Percentiles rank a stretch among this genome's conserved stretches.
Evolutionary conservation across 2,113 vertebrate genomes (phyloP).

Genomic region (Numenius arquata): DNA sequence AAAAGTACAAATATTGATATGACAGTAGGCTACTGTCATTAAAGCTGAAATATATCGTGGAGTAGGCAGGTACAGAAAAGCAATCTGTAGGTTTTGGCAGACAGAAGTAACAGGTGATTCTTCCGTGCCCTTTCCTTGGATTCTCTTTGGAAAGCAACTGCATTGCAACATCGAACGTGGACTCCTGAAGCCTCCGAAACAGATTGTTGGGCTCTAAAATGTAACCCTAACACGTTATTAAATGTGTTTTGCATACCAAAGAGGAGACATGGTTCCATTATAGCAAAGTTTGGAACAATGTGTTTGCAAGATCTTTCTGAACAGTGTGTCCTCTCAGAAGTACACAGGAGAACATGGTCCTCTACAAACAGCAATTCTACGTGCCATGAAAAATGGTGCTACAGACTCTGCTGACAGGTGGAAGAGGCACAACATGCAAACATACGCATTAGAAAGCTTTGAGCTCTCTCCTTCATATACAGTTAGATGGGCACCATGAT

Average conservation of each 20-base stretch:
- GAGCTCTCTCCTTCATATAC: neutral
- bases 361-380: neutral
- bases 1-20: neutral
- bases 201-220: neutral
- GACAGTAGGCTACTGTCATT: neutral
- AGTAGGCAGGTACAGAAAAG: neutral
- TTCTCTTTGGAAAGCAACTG: neutral
- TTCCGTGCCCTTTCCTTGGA: neutral
- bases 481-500: neutral
- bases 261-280: neutral
- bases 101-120: neutral
- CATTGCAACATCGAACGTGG: neutral
- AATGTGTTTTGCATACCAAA: neutral
- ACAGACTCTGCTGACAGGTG: rapidly evolving
- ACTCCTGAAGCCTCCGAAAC: neutral
- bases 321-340: neutral
- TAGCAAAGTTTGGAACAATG: neutral
- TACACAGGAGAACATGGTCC: rapidly evolving
- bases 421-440: no score
- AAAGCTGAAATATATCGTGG: neutral
- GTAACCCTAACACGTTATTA: neutral
- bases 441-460: neutral
- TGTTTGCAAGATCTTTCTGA: neutral
- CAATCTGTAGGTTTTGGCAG: neutral
- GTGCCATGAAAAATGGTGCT: rapidly evolving